Evolutionary conservation across 1,140 invertebrate species (phyloP), one percentile per base, ranked within the genome.

Genomic region (Sitobion miscanthi): DNA sequence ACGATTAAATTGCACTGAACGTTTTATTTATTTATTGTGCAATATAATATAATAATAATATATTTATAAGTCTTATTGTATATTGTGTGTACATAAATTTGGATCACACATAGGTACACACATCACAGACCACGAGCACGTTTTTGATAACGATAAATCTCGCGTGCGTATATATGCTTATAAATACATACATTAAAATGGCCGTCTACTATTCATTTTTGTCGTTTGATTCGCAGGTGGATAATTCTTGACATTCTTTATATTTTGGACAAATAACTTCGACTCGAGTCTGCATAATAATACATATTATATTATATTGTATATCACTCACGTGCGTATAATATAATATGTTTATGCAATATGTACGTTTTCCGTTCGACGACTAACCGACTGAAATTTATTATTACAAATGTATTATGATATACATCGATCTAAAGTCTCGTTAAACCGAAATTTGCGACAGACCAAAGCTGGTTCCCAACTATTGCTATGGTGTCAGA

Each of bases 1-100:
- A 83, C 23, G 38, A 85, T 45, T 42, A 45, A 85, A 85, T 45
- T 45, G 42, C 8, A 45, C 42, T 11, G 9, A 85, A 85, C 38
- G 42, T 45, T 85, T 85, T 42, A 85, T 85, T 85, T 85, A 85
- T 85, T 85, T 45, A 23, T 45, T 85, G 83, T 85, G 17, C 42
- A 45, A 77, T n/a, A 35, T 23, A 85, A 85, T 85, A 42, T 83
- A 38, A 38, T 38, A 38, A 42, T 42, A 42, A 42, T 42, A 42
- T 42, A 42, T 42, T 42, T 42, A 4, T 42, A 42, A 42, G 3
- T 38, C 17, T 38, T 25, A 0, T 85, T 8, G 0, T 14, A 3
- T n/a, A n/a, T 30, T 23, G 20, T 25, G 35, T 21, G 2, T 25
- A 9, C 3, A 42, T 42, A 25, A 85, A 38, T 8, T 35, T 25